A percentile compares a stretch with the other conserved stretches of the same genome.
phyloP scores from a whole-genome alignment of 2,113 vertebrate species.

The Notiomystis cincta region DNA sequence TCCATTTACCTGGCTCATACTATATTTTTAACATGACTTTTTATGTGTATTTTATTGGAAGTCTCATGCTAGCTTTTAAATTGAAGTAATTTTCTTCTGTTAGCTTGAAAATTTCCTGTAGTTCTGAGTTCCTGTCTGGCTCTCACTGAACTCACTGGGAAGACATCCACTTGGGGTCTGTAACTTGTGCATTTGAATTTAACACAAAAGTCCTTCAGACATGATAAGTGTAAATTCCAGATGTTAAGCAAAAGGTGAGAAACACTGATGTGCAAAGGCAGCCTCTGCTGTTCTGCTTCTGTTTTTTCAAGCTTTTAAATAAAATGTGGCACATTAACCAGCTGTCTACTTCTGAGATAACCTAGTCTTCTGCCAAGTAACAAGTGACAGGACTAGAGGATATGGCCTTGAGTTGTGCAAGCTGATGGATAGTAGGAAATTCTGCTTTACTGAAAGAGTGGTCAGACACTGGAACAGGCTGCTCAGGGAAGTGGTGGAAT shows the following conservation, averaged over 20 bases:
- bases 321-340: background rate
- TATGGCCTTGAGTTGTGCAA: background rate
- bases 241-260: background rate
- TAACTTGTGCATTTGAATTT: background rate
- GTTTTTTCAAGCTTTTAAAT: background rate
- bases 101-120: constrained; percentile 36
- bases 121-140: background rate
- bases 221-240: background rate
- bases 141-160: background rate
- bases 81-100: constrained; percentile 24
- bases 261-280: background rate
- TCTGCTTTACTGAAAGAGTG: background rate
- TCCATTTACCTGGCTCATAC: background rate
- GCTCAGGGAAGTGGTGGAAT: background rate
- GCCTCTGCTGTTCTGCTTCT: background rate
- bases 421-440: background rate
- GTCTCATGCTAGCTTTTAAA: constrained; percentile 5
- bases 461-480: background rate
- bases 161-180: background rate
- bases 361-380: background rate
- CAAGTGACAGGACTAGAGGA: background rate
- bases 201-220: background rate
- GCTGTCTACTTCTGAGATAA: background rate
- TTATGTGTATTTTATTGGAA: background rate
- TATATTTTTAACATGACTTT: background rate